Percentiles rank a stretch among this genome's conserved stretches.
Evolutionary conservation across 2,113 vertebrate genomes (phyloP).

Genomic region (Stictonetta naevosa): DNA sequence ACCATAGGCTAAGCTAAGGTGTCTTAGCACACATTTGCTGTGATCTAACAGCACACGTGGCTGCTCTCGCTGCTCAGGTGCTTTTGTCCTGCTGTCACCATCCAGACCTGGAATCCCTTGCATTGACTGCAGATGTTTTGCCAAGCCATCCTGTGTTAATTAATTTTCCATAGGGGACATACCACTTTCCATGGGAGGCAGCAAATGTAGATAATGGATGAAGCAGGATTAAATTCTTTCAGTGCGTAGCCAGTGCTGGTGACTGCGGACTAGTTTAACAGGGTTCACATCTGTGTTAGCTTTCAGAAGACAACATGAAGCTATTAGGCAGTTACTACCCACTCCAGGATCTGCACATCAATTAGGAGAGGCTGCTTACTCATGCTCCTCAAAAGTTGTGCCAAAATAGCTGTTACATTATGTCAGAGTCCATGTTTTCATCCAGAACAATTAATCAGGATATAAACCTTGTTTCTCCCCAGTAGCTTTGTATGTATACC

Average conservation of each 20-base stretch:
- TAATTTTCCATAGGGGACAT: not conserved
- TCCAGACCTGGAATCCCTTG: not conserved
- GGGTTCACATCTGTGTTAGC: constrained; percentile 51
- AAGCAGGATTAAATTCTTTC: not conserved
- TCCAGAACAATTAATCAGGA: constrained; percentile 45
- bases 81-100: not conserved
- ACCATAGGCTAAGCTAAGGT: not conserved
- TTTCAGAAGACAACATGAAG: constrained; percentile 56
- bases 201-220: not conserved
- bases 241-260: not conserved
- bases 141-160: not conserved
- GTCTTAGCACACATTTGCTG: not conserved
- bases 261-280: constrained; percentile 11
- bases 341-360: constrained; percentile 66
- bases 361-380: constrained; percentile 69
- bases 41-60: not conserved
- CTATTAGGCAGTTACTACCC: constrained; percentile 63
- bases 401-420: constrained; percentile 68
- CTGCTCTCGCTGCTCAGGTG: not conserved
- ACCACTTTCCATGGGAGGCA: not conserved
- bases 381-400: constrained; percentile 67
- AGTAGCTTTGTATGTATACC: not conserved
- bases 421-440: constrained; percentile 63
- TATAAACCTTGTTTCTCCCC: constrained; percentile 45
- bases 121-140: not conserved